A percentile compares a stretch with the other conserved stretches of the same genome.
Evolutionary conservation across 1,140 invertebrate genomes (phyloP).

Genomic region (Dendroctonus valens): DNA sequence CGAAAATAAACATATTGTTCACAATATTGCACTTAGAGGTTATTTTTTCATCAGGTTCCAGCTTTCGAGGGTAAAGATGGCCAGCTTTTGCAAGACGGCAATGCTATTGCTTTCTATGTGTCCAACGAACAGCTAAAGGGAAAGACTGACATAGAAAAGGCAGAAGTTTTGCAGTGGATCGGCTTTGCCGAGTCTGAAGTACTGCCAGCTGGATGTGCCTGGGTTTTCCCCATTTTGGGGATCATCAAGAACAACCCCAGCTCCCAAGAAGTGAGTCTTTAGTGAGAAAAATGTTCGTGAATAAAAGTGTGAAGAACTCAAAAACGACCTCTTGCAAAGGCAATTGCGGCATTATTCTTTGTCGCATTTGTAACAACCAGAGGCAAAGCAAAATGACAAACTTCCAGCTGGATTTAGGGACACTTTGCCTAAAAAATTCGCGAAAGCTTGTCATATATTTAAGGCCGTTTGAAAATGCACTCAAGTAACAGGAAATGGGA

Average conservation of each 20-base stretch:
- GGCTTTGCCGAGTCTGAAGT: conserved; percentile 91
- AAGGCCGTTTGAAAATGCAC: too few species aligned
- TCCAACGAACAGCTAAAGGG: conserved; percentile 83
- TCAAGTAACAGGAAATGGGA: too few species aligned
- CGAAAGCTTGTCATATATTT: too few species aligned
- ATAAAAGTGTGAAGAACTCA: too few species aligned
- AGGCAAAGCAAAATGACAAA: too few species aligned
- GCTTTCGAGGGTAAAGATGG: conserved; percentile 90
- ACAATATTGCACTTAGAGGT: neutral
- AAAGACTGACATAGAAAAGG: conserved; percentile 68
- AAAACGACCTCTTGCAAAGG: too few species aligned
- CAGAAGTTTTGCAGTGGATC: conserved; percentile 90
- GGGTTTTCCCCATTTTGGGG: conserved; percentile 95
- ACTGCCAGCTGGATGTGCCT: conserved; percentile 86
- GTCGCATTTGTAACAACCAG: too few species aligned
- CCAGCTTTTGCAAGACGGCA: conserved; percentile 86
- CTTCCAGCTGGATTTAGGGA: too few species aligned
- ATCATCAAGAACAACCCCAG: conserved; percentile 78
- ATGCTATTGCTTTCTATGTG: conserved; percentile 95
- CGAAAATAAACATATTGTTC: conserved; percentile 36
- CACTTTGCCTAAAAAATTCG: too few species aligned
- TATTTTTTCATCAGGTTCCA: conserved; percentile 72
- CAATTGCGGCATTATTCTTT: too few species aligned
- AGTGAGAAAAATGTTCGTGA: too few species aligned
- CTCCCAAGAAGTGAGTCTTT: conserved; percentile 37